Conservation (phyloP, 2,888 invertebrate genomes). For the Polia nebulosa region DNA sequence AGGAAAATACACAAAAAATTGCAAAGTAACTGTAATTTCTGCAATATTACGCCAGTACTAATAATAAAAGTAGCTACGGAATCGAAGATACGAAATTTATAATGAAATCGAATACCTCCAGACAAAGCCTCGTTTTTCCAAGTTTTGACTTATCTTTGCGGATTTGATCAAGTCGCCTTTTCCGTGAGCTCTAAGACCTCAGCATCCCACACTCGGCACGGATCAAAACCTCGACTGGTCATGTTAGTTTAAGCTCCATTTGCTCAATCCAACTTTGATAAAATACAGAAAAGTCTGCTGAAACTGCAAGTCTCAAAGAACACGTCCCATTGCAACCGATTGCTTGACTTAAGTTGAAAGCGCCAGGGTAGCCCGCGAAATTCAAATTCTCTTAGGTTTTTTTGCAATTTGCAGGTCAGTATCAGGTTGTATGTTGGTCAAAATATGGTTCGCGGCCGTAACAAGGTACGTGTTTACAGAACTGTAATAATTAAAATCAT, state of each 20-base stretch:
- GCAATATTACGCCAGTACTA: too few relatives aligned
- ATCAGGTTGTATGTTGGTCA: too few relatives aligned
- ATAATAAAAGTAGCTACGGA: too few relatives aligned
- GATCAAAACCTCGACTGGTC: background rate
- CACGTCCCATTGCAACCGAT: conserved; percentile 18
- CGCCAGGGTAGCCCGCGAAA: background rate
- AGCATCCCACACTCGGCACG: background rate
- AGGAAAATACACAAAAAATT: too few relatives aligned
- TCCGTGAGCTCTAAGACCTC: background rate
- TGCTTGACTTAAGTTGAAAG: conserved; percentile 1
- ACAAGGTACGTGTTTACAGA: too few relatives aligned
- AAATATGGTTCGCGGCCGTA: too few relatives aligned
- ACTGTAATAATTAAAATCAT: too few relatives aligned
- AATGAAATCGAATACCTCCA: too few relatives aligned
- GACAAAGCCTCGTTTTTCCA: background rate
- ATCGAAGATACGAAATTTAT: too few relatives aligned
- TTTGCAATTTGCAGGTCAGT: too few relatives aligned
- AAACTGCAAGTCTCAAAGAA: background rate
- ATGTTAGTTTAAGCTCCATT: background rate
- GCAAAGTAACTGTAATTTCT: too few relatives aligned
- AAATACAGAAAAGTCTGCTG: background rate
- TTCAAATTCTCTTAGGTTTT: conserved; percentile 8
- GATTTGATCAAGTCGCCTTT: too few relatives aligned
- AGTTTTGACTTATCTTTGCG: background rate
- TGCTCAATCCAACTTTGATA: background rate